Conservation (phyloP, 2,113 vertebrate genomes). For the Sander lucioperca region DNA sequence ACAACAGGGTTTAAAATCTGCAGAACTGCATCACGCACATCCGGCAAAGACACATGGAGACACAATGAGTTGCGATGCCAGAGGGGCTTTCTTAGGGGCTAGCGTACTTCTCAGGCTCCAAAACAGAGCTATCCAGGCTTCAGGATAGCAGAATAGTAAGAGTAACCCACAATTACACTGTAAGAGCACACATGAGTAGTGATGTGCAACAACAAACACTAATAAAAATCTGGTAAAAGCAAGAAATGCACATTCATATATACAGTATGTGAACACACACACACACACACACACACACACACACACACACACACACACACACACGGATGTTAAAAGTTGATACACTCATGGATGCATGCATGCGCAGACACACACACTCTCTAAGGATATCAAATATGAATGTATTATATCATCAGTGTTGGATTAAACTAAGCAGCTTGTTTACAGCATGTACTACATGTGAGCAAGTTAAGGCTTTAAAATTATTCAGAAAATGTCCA, state of each 20-base stretch:
- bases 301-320: too few species aligned
- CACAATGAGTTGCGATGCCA: neutral
- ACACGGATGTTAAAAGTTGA: too few species aligned
- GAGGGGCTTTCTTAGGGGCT: neutral
- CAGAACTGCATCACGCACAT: neutral
- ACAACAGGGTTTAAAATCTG: slow-evolving; percentile 1
- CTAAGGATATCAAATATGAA: too few species aligned
- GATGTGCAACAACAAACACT: neutral
- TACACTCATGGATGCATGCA: too few species aligned
- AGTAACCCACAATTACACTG: neutral
- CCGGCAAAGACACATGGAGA: neutral
- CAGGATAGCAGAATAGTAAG: neutral
- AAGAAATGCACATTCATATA: neutral
- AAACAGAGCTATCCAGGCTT: slow-evolving; percentile 11
- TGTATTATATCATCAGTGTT: too few species aligned
- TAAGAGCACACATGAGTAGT: neutral
- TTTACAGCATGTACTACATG: neutral
- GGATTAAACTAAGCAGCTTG: too few species aligned
- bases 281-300: too few species aligned
- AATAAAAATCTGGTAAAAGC: neutral
- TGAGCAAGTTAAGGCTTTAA: neutral
- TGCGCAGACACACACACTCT: too few species aligned
- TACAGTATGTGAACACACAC: too few species aligned
- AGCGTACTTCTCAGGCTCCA: neutral
- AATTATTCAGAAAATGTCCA: too few species aligned